A percentile compares a stretch with the other conserved stretches of the same genome.
Evolutionary conservation across 2,113 vertebrate species (phyloP).

Genomic region (Odontophorus gujanensis): DNA sequence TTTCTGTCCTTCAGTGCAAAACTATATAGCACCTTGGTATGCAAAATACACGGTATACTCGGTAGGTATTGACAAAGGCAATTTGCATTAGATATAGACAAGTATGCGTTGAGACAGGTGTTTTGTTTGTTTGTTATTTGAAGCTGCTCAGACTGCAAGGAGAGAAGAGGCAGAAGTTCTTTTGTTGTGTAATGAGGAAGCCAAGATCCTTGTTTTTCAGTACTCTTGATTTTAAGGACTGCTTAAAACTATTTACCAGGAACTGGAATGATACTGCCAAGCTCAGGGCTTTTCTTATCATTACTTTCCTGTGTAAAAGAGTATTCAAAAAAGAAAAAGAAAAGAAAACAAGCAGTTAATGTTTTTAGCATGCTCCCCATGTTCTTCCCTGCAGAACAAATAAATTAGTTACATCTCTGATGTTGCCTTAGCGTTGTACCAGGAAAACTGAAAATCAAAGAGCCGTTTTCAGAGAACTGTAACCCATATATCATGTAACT

Average conservation of each 20-base stretch:
- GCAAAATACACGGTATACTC: background rate
- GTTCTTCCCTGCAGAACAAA: slow-evolving; percentile 47
- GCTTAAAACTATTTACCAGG: slow-evolving; percentile 43
- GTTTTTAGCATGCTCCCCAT: slow-evolving; percentile 3
- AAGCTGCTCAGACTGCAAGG: slow-evolving; percentile 43
- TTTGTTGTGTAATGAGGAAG: slow-evolving; percentile 45
- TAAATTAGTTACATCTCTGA: slow-evolving; percentile 47
- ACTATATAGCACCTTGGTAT: background rate
- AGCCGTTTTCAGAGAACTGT: slow-evolving; percentile 36
- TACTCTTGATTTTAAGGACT: background rate
- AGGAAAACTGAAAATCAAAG: slow-evolving; percentile 44
- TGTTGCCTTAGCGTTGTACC: slow-evolving; percentile 27
- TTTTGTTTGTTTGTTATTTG: background rate
- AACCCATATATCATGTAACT: slow-evolving; percentile 39
- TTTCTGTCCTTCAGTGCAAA: background rate
- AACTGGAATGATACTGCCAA: slow-evolving; percentile 18
- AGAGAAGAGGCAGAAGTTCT: slow-evolving; percentile 25
- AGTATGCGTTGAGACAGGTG: slow-evolving; percentile 31
- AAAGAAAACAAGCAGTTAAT: background rate
- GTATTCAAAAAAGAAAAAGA: background rate
- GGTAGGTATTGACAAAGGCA: background rate
- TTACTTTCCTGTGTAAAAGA: background rate
- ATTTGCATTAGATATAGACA: slow-evolving; percentile 25
- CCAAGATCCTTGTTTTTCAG: slow-evolving; percentile 18
- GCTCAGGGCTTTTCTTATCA: slow-evolving; percentile 1